These are phyloP conservation scores for Heliconius sara DNA, from an alignment of 2,888 invertebrate species.

Conservation along the genomic window DNA sequence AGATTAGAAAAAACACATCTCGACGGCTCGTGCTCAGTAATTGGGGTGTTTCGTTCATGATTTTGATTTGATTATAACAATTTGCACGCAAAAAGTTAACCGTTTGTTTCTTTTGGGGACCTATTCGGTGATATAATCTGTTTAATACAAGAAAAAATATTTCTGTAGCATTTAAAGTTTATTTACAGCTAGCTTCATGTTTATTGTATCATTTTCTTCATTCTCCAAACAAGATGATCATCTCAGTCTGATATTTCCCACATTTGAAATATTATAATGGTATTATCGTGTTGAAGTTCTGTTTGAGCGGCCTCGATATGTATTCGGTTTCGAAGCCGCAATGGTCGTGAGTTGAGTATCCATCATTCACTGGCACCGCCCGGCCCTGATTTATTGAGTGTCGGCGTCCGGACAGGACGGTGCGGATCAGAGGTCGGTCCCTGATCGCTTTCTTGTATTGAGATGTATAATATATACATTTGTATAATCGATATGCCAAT, in stretches of 20 bases:
- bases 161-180: not conserved
- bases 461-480: slow-evolving; percentile 33
- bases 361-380: slow-evolving; percentile 46
- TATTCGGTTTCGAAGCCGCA: slow-evolving; percentile 34
- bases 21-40: slow-evolving; percentile 78
- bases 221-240: not conserved
- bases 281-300: slow-evolving; percentile 16
- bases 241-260: not conserved
- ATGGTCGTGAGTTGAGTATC: slow-evolving; percentile 40
- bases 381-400: slow-evolving; percentile 66
- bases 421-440: slow-evolving; percentile 52
- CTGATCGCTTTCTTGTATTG: slow-evolving; percentile 45
- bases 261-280: slow-evolving; percentile 27
- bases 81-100: slow-evolving; percentile 52
- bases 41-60: slow-evolving; percentile 69
- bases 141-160: slow-evolving; percentile 18
- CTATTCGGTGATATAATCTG: slow-evolving; percentile 42
- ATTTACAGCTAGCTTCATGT: not conserved
- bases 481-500: slow-evolving; percentile 22
- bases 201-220: not conserved
- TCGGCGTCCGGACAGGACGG: slow-evolving; percentile 56
- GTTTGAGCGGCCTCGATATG: slow-evolving; percentile 6
- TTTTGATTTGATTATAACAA: slow-evolving; percentile 67
- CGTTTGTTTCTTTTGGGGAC: slow-evolving; percentile 49
- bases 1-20: slow-evolving; percentile 80